Percentiles rank a stretch among this genome's conserved stretches.
phyloP scores from a whole-genome alignment of 2,113 vertebrate genomes.

The Eleginops maclovinus region DNA sequence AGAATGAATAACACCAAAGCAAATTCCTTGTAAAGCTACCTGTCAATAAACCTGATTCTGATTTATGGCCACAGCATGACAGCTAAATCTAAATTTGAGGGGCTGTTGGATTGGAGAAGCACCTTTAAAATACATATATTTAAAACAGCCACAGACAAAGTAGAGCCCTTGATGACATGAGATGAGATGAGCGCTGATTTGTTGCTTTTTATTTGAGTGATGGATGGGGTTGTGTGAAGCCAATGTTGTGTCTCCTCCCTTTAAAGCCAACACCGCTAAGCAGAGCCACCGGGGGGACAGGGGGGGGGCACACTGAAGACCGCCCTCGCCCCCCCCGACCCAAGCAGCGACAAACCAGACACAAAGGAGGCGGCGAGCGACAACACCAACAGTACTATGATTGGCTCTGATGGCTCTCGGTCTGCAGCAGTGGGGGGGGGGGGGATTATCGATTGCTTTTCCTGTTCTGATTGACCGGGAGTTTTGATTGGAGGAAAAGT shows the following conservation, averaged over 20 bases:
- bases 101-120: too few species aligned
- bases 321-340: constrained; percentile 63
- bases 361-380: constrained; percentile 86
- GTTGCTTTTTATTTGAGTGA: neutral
- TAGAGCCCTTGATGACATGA: neutral
- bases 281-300: constrained; percentile 59
- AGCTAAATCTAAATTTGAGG: too few species aligned
- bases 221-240: constrained; percentile 61
- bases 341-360: constrained; percentile 80
- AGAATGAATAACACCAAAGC: too few species aligned
- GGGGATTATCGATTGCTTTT: constrained; percentile 79
- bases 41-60: too few species aligned
- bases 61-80: too few species aligned
- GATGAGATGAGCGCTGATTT: constrained; percentile 29
- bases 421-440: constrained; percentile 68
- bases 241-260: constrained; percentile 70
- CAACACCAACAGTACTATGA: constrained; percentile 98
- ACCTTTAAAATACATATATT: too few species aligned
- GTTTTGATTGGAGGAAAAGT: constrained; percentile 58
- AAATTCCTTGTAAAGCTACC: too few species aligned
- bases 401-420: constrained; percentile 76
- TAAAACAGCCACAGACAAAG: constrained; percentile 82
- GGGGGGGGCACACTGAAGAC: constrained; percentile 44
- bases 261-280: constrained; percentile 78
- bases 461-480: constrained; percentile 67